These are phyloP conservation scores for Euleptes europaea DNA, from an alignment of 2,113 vertebrate genomes.

Conservation along the genomic window DNA sequence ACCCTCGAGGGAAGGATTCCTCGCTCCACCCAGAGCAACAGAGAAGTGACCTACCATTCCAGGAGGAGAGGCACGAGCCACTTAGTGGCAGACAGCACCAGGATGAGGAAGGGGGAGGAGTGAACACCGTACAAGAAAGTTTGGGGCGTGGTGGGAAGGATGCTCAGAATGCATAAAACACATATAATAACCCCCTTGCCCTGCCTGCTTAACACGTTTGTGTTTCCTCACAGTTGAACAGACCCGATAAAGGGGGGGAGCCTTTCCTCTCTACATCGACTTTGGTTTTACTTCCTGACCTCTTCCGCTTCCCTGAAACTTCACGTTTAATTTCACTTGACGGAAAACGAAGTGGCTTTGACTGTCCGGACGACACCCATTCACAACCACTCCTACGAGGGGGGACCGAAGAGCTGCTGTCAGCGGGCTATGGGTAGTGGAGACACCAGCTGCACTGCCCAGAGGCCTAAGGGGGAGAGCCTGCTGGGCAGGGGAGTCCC, in stretches of 20 bases:
- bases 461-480: neutral
- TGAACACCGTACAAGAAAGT: too few relatives aligned
- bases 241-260: conserved; percentile 26
- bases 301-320: conserved; percentile 17
- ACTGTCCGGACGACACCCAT: neutral
- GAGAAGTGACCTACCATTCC: too few relatives aligned
- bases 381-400: neutral
- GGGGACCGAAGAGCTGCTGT: neutral
- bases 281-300: conserved; percentile 27
- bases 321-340: conserved; percentile 32
- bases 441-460: neutral
- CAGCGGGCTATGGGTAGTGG: neutral
- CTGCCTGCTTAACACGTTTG: neutral
- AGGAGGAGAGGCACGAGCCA: too few relatives aligned
- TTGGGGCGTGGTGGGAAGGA: too few relatives aligned
- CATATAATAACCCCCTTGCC: rapidly evolving
- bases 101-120: neutral
- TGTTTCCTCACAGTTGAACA: conserved; percentile 21
- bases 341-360: conserved; percentile 14
- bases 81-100: too few relatives aligned
- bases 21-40: too few relatives aligned
- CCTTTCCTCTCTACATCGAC: neutral
- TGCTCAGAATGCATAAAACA: neutral
- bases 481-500: neutral
- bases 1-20: too few relatives aligned